Conservation (phyloP, 2,113 vertebrate genomes). For the Tenebrosternarchus preto region DNA sequence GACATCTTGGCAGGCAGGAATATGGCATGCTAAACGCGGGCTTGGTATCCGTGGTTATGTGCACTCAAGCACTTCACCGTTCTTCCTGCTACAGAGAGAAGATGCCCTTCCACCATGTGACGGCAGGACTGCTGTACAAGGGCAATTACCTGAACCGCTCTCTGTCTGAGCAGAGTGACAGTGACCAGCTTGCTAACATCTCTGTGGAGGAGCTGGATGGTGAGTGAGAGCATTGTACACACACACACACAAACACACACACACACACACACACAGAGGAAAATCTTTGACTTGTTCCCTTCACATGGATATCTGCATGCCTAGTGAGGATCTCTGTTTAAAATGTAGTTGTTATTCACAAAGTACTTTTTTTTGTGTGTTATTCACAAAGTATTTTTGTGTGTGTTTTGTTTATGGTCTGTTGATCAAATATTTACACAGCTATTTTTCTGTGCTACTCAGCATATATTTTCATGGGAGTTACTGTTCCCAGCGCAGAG, state of each 20-base stretch:
- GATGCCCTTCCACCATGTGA: slow-evolving; percentile 99
- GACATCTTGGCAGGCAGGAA: no score
- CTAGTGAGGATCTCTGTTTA: background rate
- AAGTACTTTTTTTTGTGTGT: background rate
- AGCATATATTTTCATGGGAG: background rate
- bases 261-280: background rate
- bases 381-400: background rate
- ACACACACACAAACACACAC: slow-evolving; percentile 1
- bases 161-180: slow-evolving; percentile 89
- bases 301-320: background rate
- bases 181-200: slow-evolving; percentile 92
- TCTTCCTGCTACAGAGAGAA: slow-evolving; percentile 79
- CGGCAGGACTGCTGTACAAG: slow-evolving; percentile 96
- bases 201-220: slow-evolving; percentile 95
- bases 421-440: slow-evolving; percentile 6
- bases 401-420: slow-evolving; percentile 13
- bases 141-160: slow-evolving; percentile 96
- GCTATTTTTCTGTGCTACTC: slow-evolving; percentile 12
- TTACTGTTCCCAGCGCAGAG: slow-evolving; percentile 49
- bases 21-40: no score
- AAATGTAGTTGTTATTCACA: slow-evolving; percentile 1
- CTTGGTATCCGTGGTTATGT: no score
- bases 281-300: background rate
- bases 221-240: slow-evolving; percentile 67
- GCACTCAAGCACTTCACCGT: no score